These are phyloP conservation scores for Diaperis boleti DNA, from an alignment of 2,888 invertebrate genomes.

Conservation along the genomic window DNA sequence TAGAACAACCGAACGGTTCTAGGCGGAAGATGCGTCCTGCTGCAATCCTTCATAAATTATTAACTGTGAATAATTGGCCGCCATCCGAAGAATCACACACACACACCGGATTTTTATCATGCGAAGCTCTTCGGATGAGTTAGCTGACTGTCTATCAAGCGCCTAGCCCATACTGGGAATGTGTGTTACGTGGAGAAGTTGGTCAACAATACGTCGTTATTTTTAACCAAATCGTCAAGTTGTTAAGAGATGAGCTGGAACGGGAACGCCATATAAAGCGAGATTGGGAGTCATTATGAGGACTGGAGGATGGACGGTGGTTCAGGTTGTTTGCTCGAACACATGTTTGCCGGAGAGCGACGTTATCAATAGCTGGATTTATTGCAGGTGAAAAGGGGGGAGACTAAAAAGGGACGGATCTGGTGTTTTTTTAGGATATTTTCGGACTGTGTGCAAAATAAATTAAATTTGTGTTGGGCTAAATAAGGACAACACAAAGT, in stretches of 20 bases:
- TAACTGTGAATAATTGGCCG: conserved; percentile 43
- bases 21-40: conserved; percentile 8
- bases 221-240: conserved; percentile 31
- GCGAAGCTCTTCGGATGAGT: conserved; percentile 27
- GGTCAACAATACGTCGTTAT: conserved; percentile 38
- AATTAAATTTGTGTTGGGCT: too few relatives aligned
- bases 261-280: conserved; percentile 21
- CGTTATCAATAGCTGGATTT: conserved; percentile 18
- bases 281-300: conserved; percentile 16
- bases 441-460: too few relatives aligned
- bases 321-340: conserved; percentile 10
- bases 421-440: background rate
- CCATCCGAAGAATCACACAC: conserved; percentile 40
- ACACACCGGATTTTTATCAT: conserved; percentile 38
- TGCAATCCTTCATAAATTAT: conserved; percentile 41
- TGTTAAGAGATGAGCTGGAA: conserved; percentile 11
- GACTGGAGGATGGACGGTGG: conserved; percentile 3
- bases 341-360: conserved; percentile 5
- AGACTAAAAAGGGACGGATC: background rate
- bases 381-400: conserved; percentile 18
- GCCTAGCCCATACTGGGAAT: conserved; percentile 42
- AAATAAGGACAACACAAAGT: too few relatives aligned
- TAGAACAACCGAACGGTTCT: conserved; percentile 4
- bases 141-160: conserved; percentile 41
- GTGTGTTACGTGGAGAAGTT: conserved; percentile 36